Base-by-base conservation (phyloP, 2,113 vertebrate species). In the Capreolus pygargus region DNA sequence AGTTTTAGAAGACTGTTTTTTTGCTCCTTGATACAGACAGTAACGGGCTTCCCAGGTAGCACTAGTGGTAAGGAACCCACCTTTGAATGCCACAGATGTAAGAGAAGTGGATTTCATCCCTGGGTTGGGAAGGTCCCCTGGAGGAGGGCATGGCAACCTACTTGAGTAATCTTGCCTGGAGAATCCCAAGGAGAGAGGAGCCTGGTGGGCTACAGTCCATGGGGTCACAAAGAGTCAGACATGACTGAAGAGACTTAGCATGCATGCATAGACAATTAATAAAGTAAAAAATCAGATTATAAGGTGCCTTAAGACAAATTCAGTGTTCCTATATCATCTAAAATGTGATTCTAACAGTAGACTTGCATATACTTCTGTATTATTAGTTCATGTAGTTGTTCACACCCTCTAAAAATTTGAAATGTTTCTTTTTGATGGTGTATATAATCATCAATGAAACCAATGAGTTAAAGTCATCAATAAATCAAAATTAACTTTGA, bases 261-360 rank as follows among this genome's bases (percentile, higher is more conserved):
- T 43, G 70, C 39, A 76, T 27, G 6, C 39, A 76, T 15, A 76
- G 70, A 27, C 70, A 76, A 39, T 43, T 61, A 83, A 96, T 57
- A 14, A 86, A 96, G 83, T 78, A 10, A 64, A 86, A 90, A 78
- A 58, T 60, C 47, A 74, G 30, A 81, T 55, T 92, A 57, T 55
- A 91, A 91, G 17, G 1, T 91, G 4, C 45, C 21, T 10, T 79
- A 57, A 78, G 28, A 23, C 21, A 64, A 89, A n/a, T 3, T 60
- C 74, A 5, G 1, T 27, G 14, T n/a, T 47, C 2, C 9, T 58
- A 19, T 5, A 47, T 50, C 10, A 60, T 16, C 5, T 78, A 78
- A 76, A n/a, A 8, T 86, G 76, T 88, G 12, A 10, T 95, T 84
- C 11, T 81, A 76, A n/a, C n/a, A 45, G 17, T 14, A 23, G 6